A percentile compares a stretch with the other conserved stretches of the same genome.
These are phyloP conservation scores for Platycheirus albimanus DNA, from an alignment of 2,888 invertebrate genomes.

Conservation along the genomic window DNA sequence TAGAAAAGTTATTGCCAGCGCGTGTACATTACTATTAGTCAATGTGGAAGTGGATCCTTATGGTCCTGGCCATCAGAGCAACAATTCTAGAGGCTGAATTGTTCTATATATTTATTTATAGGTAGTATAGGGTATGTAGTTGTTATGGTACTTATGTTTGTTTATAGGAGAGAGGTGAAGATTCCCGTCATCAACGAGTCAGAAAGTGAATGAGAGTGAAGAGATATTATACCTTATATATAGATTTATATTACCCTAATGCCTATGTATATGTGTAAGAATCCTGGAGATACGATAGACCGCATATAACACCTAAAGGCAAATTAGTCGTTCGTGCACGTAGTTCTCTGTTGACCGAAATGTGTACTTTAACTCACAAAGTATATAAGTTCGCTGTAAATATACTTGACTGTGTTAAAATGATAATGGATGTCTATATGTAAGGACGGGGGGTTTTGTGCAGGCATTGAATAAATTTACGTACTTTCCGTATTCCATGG, in stretches of 20 bases:
- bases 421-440: conserved; percentile 45
- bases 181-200: conserved; percentile 53
- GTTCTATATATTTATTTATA: not conserved
- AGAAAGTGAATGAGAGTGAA: conserved; percentile 40
- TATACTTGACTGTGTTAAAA: conserved; percentile 58
- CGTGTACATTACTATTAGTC: conserved; percentile 60
- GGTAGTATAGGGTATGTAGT: not conserved
- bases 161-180: conserved; percentile 35
- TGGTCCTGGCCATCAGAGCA: conserved; percentile 12
- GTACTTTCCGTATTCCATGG: not conserved
- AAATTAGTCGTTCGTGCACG: conserved; percentile 59
- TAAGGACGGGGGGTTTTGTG: not conserved
- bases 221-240: not conserved
- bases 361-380: conserved; percentile 37
- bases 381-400: conserved; percentile 43
- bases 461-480: not conserved
- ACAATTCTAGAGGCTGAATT: conserved; percentile 5
- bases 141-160: conserved; percentile 22
- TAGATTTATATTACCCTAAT: too few relatives aligned
- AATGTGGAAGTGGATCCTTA: conserved; percentile 33
- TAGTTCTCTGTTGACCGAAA: conserved; percentile 60
- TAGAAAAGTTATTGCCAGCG: conserved; percentile 67
- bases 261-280: conserved; percentile 21
- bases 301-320: conserved; percentile 44
- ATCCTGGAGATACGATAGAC: conserved; percentile 19